phyloP scores from a whole-genome alignment of 2,888 invertebrate species.

The Lissocephala sabroskyi region DNA sequence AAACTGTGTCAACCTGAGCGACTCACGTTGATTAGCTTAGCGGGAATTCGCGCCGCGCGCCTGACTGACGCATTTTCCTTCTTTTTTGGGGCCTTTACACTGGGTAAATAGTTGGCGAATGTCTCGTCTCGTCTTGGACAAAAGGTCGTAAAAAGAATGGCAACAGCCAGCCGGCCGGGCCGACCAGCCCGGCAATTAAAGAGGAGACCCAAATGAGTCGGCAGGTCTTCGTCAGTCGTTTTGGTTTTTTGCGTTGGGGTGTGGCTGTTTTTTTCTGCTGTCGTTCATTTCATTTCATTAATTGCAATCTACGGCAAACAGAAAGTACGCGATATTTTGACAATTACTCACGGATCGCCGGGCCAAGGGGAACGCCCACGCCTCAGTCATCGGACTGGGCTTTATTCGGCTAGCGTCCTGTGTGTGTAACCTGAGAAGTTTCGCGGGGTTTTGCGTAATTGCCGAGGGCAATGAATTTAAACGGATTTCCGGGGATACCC shows the following conservation, averaged over 20 bases:
- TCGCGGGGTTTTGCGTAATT: conserved; percentile 44
- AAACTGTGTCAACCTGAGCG: conserved; percentile 1
- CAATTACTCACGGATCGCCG: conserved; percentile 12
- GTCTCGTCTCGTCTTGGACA: too few species aligned
- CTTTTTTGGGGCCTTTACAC: conserved; percentile 19
- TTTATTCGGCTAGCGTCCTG: conserved; percentile 15
- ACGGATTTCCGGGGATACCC: conserved; percentile 53
- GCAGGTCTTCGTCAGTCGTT: not conserved
- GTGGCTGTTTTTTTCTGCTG: not conserved
- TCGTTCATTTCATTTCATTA: conserved; percentile 5
- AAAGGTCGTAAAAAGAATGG: conserved; percentile 49
- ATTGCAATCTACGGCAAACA: conserved; percentile 16
- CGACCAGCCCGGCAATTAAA: conserved; percentile 37
- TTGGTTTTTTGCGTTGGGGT: conserved; percentile 1
- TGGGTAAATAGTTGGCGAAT: conserved; percentile 48
- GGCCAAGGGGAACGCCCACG: conserved; percentile 3
- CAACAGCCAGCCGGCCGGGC: too few species aligned
- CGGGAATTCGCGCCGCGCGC: conserved; percentile 56
- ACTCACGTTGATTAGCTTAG: conserved; percentile 58
- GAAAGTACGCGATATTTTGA: conserved; percentile 18
- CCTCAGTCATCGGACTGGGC: conserved; percentile 1
- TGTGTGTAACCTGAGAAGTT: conserved; percentile 48
- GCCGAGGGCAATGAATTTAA: conserved; percentile 23
- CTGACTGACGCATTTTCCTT: conserved; percentile 24
- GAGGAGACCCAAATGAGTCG: conserved; percentile 30